These are phyloP conservation scores for Apamea crenata DNA, from an alignment of 2,888 invertebrate genomes.

Conservation along the genomic window DNA sequence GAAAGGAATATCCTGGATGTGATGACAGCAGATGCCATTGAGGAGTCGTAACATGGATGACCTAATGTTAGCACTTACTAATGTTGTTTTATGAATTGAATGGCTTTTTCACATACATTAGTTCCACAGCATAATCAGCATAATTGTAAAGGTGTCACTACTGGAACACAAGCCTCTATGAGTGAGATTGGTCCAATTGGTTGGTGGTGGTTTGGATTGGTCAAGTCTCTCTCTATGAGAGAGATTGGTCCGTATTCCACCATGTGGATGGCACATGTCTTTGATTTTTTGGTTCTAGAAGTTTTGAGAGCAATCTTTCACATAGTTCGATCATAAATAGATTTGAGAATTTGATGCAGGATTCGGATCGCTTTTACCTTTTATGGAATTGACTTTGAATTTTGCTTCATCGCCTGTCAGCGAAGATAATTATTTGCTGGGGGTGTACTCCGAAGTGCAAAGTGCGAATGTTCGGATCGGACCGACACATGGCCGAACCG, in stretches of 20 bases:
- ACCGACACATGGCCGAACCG: no score
- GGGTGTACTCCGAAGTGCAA: no score
- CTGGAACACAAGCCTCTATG: not conserved
- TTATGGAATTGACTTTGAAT: not conserved
- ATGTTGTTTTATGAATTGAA: not conserved
- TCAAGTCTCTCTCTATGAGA: not conserved
- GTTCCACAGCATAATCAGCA: not conserved
- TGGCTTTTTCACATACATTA: not conserved
- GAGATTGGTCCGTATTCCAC: not conserved
- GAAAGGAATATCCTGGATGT: not conserved
- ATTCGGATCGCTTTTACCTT: not conserved
- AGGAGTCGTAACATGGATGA: not conserved
- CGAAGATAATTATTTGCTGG: not conserved
- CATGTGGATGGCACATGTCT: not conserved
- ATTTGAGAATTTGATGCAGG: not conserved
- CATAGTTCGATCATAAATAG: not conserved
- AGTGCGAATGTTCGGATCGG: no score
- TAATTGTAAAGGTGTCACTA: not conserved
- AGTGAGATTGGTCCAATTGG: no score
- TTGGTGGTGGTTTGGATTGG: no score
- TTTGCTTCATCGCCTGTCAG: not conserved
- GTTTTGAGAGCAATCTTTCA: not conserved
- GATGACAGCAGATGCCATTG: not conserved
- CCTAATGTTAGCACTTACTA: not conserved
- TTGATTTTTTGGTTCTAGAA: not conserved